Conservation (phyloP, 2,888 invertebrate species). For the Sesamia inferens region DNA sequence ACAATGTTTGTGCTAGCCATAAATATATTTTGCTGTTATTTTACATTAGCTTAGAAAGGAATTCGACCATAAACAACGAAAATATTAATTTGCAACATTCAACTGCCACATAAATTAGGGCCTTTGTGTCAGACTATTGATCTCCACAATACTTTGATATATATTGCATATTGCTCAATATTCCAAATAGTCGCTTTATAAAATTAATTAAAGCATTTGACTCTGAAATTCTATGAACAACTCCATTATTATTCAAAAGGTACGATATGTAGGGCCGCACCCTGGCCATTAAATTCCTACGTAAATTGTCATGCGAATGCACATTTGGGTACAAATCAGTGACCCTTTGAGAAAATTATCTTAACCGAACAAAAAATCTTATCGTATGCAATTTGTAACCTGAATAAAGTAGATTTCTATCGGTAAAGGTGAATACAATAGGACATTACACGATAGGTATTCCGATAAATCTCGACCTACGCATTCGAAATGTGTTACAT, state of each 20-base stretch:
- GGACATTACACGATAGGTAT: constrained; percentile 74
- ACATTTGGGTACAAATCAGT: constrained; percentile 35
- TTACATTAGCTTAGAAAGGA: constrained; percentile 36
- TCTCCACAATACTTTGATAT: constrained; percentile 41
- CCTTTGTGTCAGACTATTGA: constrained; percentile 46
- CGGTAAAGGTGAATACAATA: constrained; percentile 76
- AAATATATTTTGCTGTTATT: constrained; percentile 49
- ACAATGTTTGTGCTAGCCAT: constrained; percentile 36
- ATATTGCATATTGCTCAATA: constrained; percentile 37
- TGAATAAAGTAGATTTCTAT: constrained; percentile 76
- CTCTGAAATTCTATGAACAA: constrained; percentile 36
- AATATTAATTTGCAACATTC: constrained; percentile 56
- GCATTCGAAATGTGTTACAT: constrained; percentile 71
- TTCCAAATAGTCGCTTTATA: constrained; percentile 41
- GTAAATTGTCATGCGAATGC: constrained; percentile 27
- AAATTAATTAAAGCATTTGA: constrained; percentile 47
- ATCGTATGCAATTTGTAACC: constrained; percentile 72
- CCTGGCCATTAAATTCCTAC: constrained; percentile 38
- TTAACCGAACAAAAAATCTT: constrained; percentile 55
- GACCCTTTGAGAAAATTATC: constrained; percentile 59
- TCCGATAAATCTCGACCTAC: constrained; percentile 76
- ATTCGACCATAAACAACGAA: constrained; percentile 48
- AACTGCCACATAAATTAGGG: constrained; percentile 58
- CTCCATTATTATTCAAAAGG: constrained; percentile 39
- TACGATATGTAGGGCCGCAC: constrained; percentile 27